These are phyloP conservation scores for Morelia viridis DNA, from an alignment of 2,797 vertebrate genomes.

Conservation along the genomic window DNA sequence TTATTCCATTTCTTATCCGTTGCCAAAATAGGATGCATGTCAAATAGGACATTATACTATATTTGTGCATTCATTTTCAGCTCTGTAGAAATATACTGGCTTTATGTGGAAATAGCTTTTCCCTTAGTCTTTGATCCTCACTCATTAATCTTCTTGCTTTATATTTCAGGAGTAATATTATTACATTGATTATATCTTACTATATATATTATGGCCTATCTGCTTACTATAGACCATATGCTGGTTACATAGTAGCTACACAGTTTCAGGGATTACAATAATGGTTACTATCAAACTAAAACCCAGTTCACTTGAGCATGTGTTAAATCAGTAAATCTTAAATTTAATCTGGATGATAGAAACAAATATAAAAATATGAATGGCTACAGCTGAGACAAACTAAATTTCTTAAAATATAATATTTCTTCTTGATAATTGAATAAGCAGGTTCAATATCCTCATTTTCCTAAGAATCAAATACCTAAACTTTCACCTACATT, in stretches of 20 bases:
- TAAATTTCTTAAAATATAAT: slow-evolving; percentile 10
- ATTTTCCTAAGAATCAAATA: not conserved
- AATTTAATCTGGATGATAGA: not conserved
- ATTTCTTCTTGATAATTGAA: slow-evolving; percentile 15
- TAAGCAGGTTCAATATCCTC: not conserved
- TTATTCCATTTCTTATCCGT: not conserved
- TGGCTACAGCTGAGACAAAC: not conserved
- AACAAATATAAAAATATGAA: not conserved
- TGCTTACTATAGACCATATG: not conserved
- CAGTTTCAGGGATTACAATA: not conserved
- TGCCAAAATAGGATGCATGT: not conserved
- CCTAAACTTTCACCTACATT: slow-evolving; percentile 21
- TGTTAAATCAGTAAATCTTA: not conserved
- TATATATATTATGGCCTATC: not conserved
- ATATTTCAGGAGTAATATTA: not conserved
- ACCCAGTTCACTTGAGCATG: not conserved
- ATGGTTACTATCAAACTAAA: not conserved
- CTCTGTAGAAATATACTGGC: not conserved
- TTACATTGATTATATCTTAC: not conserved
- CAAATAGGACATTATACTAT: slow-evolving; percentile 6
- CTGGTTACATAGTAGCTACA: not conserved
- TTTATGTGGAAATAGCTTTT: not conserved
- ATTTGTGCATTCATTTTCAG: not conserved
- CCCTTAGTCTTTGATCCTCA: not conserved
- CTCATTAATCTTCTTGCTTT: not conserved